A percentile compares a stretch with the other conserved stretches of the same genome.
Evolutionary conservation across 2,888 invertebrate genomes (phyloP).

Genomic region (Protodeltote pygarga): DNA sequence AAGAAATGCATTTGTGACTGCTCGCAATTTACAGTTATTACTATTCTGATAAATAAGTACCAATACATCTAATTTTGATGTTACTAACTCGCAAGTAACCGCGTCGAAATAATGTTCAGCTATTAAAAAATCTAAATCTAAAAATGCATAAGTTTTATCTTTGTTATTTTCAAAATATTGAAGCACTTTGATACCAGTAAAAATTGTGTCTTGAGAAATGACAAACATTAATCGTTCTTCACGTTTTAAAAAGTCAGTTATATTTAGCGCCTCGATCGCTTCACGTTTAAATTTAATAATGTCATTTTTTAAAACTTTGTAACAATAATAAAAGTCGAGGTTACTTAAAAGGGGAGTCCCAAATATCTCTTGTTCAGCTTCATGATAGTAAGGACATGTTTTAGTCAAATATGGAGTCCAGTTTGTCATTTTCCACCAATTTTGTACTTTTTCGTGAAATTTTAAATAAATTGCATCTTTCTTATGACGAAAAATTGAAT

Average conservation of each 20-base stretch:
- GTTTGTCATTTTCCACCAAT: slow-evolving; percentile 34
- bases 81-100: slow-evolving; percentile 2
- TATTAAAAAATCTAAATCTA: slow-evolving; percentile 18
- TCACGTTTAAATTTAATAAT: slow-evolving; percentile 1
- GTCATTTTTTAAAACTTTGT: slow-evolving; percentile 2
- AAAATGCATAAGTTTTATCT: background rate
- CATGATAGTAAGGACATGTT: slow-evolving; percentile 20
- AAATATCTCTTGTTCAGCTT: slow-evolving; percentile 3
- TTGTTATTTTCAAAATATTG: slow-evolving; percentile 12
- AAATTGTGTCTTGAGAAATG: slow-evolving; percentile 8
- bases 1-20: background rate
- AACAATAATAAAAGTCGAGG: background rate
- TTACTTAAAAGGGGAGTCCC: slow-evolving; percentile 10
- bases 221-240: slow-evolving; percentile 1
- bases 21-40: background rate
- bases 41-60: background rate
- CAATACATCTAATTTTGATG: background rate
- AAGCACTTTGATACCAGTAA: slow-evolving; percentile 20
- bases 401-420: slow-evolving; percentile 23
- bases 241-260: slow-evolving; percentile 9
- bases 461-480: slow-evolving; percentile 25
- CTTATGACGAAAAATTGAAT: slow-evolving; percentile 12
- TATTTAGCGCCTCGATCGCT: slow-evolving; percentile 1
- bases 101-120: slow-evolving; percentile 11
- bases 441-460: slow-evolving; percentile 35